A percentile compares a stretch with the other conserved stretches of the same genome.
phyloP scores from a whole-genome alignment of 2,113 vertebrate genomes.

The Proteles cristata region DNA sequence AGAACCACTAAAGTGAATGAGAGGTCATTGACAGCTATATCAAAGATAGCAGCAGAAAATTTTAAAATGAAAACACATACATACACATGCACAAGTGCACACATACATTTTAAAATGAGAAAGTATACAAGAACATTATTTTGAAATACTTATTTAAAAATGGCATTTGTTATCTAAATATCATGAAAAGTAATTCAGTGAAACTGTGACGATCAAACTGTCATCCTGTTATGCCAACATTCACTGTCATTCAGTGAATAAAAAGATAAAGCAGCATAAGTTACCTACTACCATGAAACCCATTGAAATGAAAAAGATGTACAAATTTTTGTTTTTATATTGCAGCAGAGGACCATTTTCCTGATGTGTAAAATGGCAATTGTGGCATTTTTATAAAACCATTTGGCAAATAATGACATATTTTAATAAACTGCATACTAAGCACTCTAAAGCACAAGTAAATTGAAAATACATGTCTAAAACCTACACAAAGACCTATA shows the following conservation, averaged over 20 bases:
- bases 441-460: neutral
- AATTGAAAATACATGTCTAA: constrained; percentile 23
- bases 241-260: neutral
- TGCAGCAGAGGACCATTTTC: neutral
- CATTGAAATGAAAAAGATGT: neutral
- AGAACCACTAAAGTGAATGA: neutral
- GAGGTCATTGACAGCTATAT: neutral
- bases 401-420: constrained; percentile 22
- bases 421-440: neutral
- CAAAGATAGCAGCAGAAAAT: constrained; percentile 12
- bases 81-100: neutral
- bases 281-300: neutral
- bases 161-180: constrained; percentile 9
- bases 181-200: constrained; percentile 39
- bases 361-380: neutral
- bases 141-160: constrained; percentile 11
- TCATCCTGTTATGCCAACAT: neutral
- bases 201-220: constrained; percentile 25
- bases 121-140: constrained; percentile 28
- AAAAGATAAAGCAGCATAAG: constrained; percentile 32
- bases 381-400: constrained; percentile 4
- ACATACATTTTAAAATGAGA: constrained; percentile 23
- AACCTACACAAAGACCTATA: neutral
- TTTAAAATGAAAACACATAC: neutral
- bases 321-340: constrained; percentile 5